Percentiles rank a stretch among this genome's conserved stretches.
Conservation (phyloP, 2,113 vertebrate species). For the Chascanopsetta lugubris region DNA sequence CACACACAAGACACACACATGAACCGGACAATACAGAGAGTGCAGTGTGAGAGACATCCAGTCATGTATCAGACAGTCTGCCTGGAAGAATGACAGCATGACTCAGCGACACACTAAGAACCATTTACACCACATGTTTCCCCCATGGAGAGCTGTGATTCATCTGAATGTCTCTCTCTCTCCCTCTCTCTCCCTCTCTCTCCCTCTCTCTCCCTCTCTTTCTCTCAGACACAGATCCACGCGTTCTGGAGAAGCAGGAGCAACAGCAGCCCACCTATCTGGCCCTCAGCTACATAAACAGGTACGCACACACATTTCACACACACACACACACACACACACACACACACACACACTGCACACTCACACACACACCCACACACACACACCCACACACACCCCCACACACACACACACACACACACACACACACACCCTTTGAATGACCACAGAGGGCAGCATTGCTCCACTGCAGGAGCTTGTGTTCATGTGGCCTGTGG, state of each 20-base stretch:
- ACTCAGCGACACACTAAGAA: conserved; percentile 47
- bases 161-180: conserved; percentile 34
- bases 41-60: conserved; percentile 52
- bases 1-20: no score
- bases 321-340: no score
- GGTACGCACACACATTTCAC: no score
- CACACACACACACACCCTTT: conserved; percentile 6
- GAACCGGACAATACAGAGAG: conserved; percentile 47
- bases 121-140: conserved; percentile 48
- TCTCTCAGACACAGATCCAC: conserved; percentile 94
- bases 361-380: conserved; percentile 28
- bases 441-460: conserved; percentile 58
- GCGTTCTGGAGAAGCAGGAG: conserved; percentile 98
- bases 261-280: conserved; percentile 98
- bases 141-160: conserved; percentile 35
- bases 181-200: conserved; percentile 51
- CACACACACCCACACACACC: conserved; percentile 4
- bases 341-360: neutral
- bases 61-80: conserved; percentile 52
- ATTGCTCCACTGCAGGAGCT: conserved; percentile 42
- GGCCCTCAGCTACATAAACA: conserved; percentile 98
- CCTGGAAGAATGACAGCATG: conserved; percentile 50
- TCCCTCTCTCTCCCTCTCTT: conserved; percentile 34
- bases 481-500: conserved; percentile 42
- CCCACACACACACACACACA: conserved; percentile 10